Conservation (phyloP, 2,888 invertebrate species). For the Gandaritis pyraliata region DNA sequence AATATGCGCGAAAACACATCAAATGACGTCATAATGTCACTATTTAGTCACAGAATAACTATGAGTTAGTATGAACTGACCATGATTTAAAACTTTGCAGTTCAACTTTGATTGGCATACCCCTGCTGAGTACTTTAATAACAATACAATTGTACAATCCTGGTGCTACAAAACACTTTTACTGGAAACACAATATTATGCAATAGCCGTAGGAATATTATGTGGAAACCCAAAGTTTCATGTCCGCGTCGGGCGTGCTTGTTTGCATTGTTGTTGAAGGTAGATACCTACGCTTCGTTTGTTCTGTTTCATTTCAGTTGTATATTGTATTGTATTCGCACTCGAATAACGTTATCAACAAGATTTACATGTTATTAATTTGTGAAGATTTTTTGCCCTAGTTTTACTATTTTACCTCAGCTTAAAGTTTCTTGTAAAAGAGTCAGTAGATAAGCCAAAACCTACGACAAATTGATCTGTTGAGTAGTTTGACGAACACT, state of each 20-base stretch:
- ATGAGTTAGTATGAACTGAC: no score
- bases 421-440: no score
- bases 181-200: slow-evolving; percentile 31
- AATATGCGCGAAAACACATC: no score
- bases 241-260: slow-evolving; percentile 31
- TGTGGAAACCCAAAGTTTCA: slow-evolving; percentile 32
- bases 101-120: no score
- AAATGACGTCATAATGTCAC: no score
- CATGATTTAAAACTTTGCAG: no score
- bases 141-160: no score
- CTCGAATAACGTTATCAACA: neutral
- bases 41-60: no score
- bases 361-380: slow-evolving; percentile 8
- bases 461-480: slow-evolving; percentile 1
- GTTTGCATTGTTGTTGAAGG: slow-evolving; percentile 33
- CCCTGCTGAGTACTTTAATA: no score
- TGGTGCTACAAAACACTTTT: slow-evolving; percentile 5
- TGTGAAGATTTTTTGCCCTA: neutral
- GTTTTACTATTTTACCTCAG: no score
- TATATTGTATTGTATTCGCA: slow-evolving; percentile 21
- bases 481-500: slow-evolving; percentile 1
- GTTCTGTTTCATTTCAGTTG: slow-evolving; percentile 20
- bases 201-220: slow-evolving; percentile 29
- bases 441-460: no score
- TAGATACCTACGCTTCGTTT: slow-evolving; percentile 14